These are phyloP conservation scores for Carassius gibelio DNA, from an alignment of 2,113 vertebrate genomes.

Conservation along the genomic window DNA sequence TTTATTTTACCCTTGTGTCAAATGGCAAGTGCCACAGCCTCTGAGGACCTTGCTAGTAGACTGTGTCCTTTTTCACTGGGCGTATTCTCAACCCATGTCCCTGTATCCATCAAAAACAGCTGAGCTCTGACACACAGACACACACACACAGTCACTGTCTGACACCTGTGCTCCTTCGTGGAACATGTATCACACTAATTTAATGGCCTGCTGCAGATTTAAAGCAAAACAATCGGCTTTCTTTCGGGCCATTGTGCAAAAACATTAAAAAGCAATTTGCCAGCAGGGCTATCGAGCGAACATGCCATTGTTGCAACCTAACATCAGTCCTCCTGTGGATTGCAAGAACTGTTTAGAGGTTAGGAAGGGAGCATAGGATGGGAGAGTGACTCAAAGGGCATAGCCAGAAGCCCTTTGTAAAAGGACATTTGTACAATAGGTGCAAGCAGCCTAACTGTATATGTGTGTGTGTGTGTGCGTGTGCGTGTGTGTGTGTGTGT, in stretches of 20 bases:
- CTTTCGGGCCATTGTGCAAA: constrained; percentile 78
- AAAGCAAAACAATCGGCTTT: constrained; percentile 82
- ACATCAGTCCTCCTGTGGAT: constrained; percentile 69
- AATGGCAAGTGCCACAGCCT: constrained; percentile 13
- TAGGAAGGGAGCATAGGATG: constrained; percentile 20
- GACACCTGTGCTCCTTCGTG: constrained; percentile 78
- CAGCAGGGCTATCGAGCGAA: constrained; percentile 72
- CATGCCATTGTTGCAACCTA: constrained; percentile 61
- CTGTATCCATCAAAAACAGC: constrained; percentile 74
- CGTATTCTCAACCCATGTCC: constrained; percentile 72
- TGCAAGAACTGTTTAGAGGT: constrained; percentile 71
- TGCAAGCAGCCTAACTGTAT: too few species aligned
- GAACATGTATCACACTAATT: constrained; percentile 86
- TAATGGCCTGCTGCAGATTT: constrained; percentile 85
- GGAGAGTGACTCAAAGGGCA: constrained; percentile 4
- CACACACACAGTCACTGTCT: constrained; percentile 56
- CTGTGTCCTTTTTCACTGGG: constrained; percentile 57
- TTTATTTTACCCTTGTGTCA: constrained; percentile 14
- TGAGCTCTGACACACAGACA: constrained; percentile 52
- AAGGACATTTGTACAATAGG: too few species aligned
- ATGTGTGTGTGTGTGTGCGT: too few species aligned
- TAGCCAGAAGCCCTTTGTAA: background rate
- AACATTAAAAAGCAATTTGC: constrained; percentile 83
- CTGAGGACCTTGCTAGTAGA: constrained; percentile 5
- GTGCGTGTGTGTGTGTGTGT: too few species aligned